Evolutionary conservation across 2,888 invertebrate species (phyloP).

Genomic region (Ashinkailepas kermadecensis): DNA sequence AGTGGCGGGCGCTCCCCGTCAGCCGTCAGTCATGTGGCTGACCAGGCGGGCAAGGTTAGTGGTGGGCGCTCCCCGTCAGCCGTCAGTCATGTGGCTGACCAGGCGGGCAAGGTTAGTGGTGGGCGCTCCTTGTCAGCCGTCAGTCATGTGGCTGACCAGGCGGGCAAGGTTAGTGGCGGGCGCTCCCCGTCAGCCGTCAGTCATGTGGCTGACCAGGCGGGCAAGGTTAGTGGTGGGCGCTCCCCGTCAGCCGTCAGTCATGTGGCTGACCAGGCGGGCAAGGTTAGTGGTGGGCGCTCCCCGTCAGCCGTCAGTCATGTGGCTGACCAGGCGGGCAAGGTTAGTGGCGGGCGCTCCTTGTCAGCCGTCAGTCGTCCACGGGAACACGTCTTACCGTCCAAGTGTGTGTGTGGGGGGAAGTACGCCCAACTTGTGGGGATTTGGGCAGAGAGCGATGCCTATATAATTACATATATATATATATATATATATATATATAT

Average conservation of each 20-base stretch:
- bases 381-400: no score
- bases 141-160: background rate
- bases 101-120: background rate
- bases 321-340: background rate
- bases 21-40: conserved; percentile 60
- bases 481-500: no score
- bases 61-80: conserved; percentile 48
- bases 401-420: no score
- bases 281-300: background rate
- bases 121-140: no score
- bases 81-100: conserved; percentile 53
- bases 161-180: background rate
- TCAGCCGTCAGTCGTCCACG: conserved; percentile 74
- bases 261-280: background rate
- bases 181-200: conserved; percentile 58
- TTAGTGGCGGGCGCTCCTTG: background rate
- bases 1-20: conserved; percentile 38
- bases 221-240: background rate
- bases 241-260: conserved; percentile 62
- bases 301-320: conserved; percentile 63
- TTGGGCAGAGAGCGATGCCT: no score
- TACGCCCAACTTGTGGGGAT: no score
- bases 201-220: conserved; percentile 33
- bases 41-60: background rate
- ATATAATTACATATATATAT: no score